Conservation (phyloP, 2,888 invertebrate species). For the Cerceris ruficornis region DNA sequence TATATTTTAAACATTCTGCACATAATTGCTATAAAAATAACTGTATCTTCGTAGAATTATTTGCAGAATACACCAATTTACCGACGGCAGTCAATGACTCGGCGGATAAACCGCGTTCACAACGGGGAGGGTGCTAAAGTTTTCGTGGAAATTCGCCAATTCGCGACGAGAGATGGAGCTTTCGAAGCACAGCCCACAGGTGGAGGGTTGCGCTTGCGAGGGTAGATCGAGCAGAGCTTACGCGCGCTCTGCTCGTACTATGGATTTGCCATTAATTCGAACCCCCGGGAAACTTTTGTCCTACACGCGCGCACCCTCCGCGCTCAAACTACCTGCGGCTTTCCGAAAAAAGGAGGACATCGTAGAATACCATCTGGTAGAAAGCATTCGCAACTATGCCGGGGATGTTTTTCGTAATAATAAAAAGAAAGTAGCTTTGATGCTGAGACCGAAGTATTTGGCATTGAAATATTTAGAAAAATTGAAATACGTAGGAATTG, state of each 20-base stretch:
- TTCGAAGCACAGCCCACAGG: constrained; percentile 25
- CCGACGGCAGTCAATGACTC: constrained; percentile 23
- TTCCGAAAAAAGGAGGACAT: constrained; percentile 57
- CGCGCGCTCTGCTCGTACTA: constrained; percentile 70
- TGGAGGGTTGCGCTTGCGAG: constrained; percentile 40
- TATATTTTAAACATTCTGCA: not conserved
- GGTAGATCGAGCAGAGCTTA: constrained; percentile 63
- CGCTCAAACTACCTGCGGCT: constrained; percentile 68
- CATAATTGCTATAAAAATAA: too few species aligned
- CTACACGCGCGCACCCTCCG: constrained; percentile 61
- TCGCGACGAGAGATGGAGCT: constrained; percentile 67
- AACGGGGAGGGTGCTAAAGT: not conserved
- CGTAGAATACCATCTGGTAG: constrained; percentile 41
- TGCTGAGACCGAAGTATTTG: not conserved
- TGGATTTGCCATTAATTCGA: constrained; percentile 80
- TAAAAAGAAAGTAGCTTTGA: constrained; percentile 9
- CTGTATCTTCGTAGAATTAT: not conserved
- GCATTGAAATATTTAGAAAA: not conserved
- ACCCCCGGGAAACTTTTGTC: constrained; percentile 73
- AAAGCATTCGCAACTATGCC: constrained; percentile 32
- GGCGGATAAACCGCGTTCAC: constrained; percentile 6
- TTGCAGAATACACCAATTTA: constrained; percentile 1
- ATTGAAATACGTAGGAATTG: too few species aligned
- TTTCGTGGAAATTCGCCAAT: constrained; percentile 14
- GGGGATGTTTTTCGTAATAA: not conserved